These are phyloP conservation scores for Pluvialis apricaria DNA, from an alignment of 2,113 vertebrate genomes.

Conservation along the genomic window DNA sequence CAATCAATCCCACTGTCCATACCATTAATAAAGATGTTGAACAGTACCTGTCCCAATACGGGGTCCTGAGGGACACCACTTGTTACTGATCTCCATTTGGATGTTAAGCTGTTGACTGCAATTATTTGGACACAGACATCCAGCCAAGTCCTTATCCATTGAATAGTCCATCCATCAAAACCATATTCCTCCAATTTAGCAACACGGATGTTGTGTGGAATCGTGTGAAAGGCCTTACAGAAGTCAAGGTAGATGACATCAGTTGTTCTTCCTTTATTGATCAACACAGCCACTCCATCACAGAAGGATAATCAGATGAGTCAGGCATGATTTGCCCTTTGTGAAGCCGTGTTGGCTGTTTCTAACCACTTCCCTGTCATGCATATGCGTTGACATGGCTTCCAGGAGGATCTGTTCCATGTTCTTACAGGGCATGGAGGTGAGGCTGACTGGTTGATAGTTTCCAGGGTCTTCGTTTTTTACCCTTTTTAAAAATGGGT, in stretches of 20 bases:
- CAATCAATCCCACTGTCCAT: background rate
- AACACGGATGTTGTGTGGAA: background rate
- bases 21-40: background rate
- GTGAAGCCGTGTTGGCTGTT: background rate
- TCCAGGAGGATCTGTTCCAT: background rate
- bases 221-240: background rate
- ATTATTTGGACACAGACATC: background rate
- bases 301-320: background rate
- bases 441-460: background rate
- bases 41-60: rapidly evolving
- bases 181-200: background rate
- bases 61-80: background rate
- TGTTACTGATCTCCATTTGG: background rate
- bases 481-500: background rate
- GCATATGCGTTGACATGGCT: background rate
- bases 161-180: background rate
- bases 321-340: background rate
- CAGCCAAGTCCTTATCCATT: background rate
- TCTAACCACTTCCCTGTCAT: background rate
- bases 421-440: rapidly evolving
- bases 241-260: background rate
- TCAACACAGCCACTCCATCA: background rate
- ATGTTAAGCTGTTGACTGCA: rapidly evolving
- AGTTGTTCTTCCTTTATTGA: background rate
- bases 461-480: background rate